Evolutionary conservation across 1,140 invertebrate species (phyloP).

Genomic region (Hormaphis cornu): DNA sequence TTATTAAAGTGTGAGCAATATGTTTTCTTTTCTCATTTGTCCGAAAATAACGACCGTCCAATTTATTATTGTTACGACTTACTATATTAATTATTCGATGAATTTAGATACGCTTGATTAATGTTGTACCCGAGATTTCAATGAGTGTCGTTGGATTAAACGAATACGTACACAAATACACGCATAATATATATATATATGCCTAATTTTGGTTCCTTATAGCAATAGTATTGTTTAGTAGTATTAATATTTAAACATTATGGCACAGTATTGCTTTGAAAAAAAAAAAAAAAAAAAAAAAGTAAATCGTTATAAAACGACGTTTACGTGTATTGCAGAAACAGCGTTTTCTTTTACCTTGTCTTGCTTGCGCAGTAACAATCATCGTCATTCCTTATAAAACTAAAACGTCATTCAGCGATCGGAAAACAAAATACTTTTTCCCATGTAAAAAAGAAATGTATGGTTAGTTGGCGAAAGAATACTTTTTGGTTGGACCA

Average conservation of each 20-base stretch:
- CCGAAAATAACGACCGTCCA: constrained; percentile 20
- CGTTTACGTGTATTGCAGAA: background rate
- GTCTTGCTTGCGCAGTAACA: too few relatives aligned
- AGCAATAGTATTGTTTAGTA: constrained; percentile 19
- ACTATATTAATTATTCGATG: background rate
- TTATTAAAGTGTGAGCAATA: background rate
- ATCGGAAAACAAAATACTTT: too few relatives aligned
- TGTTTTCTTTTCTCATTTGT: constrained; percentile 1
- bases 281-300: background rate
- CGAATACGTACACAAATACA: background rate
- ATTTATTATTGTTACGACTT: background rate
- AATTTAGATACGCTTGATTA: constrained; percentile 5
- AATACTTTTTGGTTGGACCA: too few relatives aligned
- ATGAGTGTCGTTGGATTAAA: background rate
- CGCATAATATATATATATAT: background rate
- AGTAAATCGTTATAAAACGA: background rate
- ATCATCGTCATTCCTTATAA: too few relatives aligned
- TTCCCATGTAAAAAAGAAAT: background rate
- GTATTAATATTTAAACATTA: constrained; percentile 12
- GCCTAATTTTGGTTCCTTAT: constrained; percentile 21
- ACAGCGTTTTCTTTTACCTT: background rate
- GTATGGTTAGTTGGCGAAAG: background rate
- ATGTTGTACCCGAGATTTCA: background rate
- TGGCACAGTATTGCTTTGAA: constrained; percentile 17
- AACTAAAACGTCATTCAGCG: too few relatives aligned